These are phyloP conservation scores for Acrossocheilus fasciatus DNA, from an alignment of 2,797 vertebrate genomes.

Conservation along the genomic window DNA sequence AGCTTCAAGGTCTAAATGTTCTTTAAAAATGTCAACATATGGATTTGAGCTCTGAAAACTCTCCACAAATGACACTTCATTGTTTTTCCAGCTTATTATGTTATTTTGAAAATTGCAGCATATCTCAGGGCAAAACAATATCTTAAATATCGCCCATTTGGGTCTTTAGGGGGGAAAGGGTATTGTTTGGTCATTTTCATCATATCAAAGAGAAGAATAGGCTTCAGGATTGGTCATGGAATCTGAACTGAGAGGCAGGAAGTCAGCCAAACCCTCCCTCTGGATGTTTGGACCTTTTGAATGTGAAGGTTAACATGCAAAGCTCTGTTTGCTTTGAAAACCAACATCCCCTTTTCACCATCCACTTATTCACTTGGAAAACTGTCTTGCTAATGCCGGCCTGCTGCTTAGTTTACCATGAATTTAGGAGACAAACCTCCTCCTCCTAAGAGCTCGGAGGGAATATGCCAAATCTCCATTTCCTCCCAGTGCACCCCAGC, in stretches of 20 bases:
- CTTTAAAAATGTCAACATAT: slow-evolving; percentile 49
- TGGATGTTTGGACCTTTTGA: slow-evolving; percentile 53
- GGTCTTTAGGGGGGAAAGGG: slow-evolving; percentile 39
- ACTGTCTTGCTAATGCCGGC: slow-evolving; percentile 14
- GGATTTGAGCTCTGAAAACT: slow-evolving; percentile 39
- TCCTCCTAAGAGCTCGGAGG: slow-evolving; percentile 35
- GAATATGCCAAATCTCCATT: slow-evolving; percentile 53
- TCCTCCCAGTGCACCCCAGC: slow-evolving; percentile 42
- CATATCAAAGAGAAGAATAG: slow-evolving; percentile 57
- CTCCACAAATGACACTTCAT: slow-evolving; percentile 28
- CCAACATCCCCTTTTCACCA: slow-evolving; percentile 43
- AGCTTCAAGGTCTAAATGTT: slow-evolving; percentile 29
- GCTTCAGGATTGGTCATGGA: slow-evolving; percentile 50
- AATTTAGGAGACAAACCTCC: slow-evolving; percentile 47
- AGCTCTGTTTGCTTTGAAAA: slow-evolving; percentile 57
- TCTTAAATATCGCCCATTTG: slow-evolving; percentile 27
- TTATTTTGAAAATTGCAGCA: slow-evolving; percentile 46
- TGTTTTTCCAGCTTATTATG: slow-evolving; percentile 51
- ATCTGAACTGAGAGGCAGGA: slow-evolving; percentile 61
- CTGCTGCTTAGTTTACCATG: slow-evolving; percentile 42
- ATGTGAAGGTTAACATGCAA: slow-evolving; percentile 54
- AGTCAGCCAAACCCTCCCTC: slow-evolving; percentile 54
- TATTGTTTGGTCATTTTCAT: slow-evolving; percentile 56
- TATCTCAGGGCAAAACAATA: slow-evolving; percentile 24
- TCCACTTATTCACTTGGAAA: slow-evolving; percentile 48